Percentiles rank a stretch among this genome's conserved stretches.
Conservation (phyloP, 2,888 invertebrate genomes). For the Marronus borbonicus region DNA sequence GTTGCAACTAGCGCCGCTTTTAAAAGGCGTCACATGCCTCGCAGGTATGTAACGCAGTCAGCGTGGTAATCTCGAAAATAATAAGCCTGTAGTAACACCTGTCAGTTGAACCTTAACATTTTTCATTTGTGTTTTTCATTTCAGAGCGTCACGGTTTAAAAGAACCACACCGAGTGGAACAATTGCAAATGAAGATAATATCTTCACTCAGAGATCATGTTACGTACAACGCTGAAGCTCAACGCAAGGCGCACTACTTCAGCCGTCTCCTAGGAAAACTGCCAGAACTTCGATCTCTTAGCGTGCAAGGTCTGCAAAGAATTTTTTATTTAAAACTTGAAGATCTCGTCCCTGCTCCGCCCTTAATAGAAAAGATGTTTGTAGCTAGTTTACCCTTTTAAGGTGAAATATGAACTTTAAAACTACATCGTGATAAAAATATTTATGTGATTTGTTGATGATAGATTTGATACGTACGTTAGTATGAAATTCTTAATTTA, state of each 20-base stretch:
- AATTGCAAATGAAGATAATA: conserved; percentile 96
- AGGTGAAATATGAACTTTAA: conserved; percentile 59
- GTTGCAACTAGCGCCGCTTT: conserved; percentile 29
- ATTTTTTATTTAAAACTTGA: conserved; percentile 95
- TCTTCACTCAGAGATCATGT: conserved; percentile 96
- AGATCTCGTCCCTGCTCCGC: conserved; percentile 92
- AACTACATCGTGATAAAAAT: conserved; percentile 65
- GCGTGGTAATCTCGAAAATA: conserved; percentile 34
- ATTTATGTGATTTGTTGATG: conserved; percentile 68
- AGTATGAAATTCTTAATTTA: conserved; percentile 41
- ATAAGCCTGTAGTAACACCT: conserved; percentile 29
- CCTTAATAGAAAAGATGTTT: conserved; percentile 96
- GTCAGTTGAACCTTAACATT: conserved; percentile 35
- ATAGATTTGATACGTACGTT: conserved; percentile 53
- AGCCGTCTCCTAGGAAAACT: conserved; percentile 93
- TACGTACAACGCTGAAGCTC: conserved; percentile 91
- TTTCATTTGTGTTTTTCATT: conserved; percentile 51
- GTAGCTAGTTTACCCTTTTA: conserved; percentile 95
- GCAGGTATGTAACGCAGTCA: conserved; percentile 35
- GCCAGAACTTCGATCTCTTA: conserved; percentile 92
- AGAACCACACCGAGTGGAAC: conserved; percentile 94
- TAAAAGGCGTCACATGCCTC: conserved; percentile 27
- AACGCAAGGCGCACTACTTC: conserved; percentile 94
- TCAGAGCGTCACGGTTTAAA: conserved; percentile 94
- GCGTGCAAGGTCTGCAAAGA: conserved; percentile 94